Evolutionary conservation across 2,888 invertebrate genomes (phyloP), one percentile per base, ranked within the genome.

Genomic region (Subacronicta megacephala): DNA sequence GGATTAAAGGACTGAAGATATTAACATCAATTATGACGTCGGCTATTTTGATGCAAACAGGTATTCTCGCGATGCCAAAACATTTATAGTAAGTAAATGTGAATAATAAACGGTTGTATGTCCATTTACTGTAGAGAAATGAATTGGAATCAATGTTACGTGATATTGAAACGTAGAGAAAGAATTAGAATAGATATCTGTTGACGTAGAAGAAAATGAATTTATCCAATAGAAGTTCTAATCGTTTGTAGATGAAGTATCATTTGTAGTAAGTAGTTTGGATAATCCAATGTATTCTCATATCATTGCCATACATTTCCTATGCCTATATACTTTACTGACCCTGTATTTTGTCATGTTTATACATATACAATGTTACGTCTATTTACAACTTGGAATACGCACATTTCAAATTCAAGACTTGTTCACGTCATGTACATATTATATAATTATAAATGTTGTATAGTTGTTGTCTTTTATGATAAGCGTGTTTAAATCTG

Each of bases 331-430:
- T 73, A 60, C 62, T 61, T 71, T 73, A 66, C 61, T 68, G 51
- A 44, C 18, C 44, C 55, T 71, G 60, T 75, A 60, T 71, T 61
- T 75, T 73, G 23, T 63, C 60, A 67, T 72, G 55, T 57, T 60
- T 69, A 43, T 69, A 43, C 31, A 45, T 72, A 76, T 80, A 79
- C 77, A 79, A 69, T 78, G 62, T 78, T 73, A 68, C 66, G 73
- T 73, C 67, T 76, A 76, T 76, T 78, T 81, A 73, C 40, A 76
- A 54, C 71, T 73, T 73, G 72, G 38, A 75, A 73, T 57, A 72
- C 93, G 93, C 93, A 93, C 93, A 93, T 81, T 90, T 91, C 87
- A 85, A 87, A 89, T 85, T 88, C 85, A 92, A 93, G 93, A 93
- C 93, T 93, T 87, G 80, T 36, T 83, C 78, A 85, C 85, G 73